Evolutionary conservation across 2,113 vertebrate genomes (phyloP), one percentile per base, ranked within the genome.

Genomic region (Chelonoidis abingdonii): DNA sequence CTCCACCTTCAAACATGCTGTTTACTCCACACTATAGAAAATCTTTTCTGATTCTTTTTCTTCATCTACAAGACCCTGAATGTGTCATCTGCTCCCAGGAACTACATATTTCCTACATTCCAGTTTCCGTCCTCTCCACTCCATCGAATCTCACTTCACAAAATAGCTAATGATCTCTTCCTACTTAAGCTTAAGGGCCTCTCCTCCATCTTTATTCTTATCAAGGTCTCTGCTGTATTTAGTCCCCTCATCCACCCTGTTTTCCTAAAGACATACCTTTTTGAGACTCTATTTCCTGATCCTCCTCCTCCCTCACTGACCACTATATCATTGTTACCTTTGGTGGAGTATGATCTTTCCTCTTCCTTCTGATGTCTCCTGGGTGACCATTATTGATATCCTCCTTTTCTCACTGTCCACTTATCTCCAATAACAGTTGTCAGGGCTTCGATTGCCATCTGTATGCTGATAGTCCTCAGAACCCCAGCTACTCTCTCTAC

Each of bases 181-280:
- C 83, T 53, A 62, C 16, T 56, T 8, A 6, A 44, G 8, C 3
- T 9, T 22, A 17, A 44, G 0, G 0, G 49, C 1, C 3, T 13
- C 12, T 89, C 29, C 49, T 50, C 59, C 85, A 13, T 38, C 41
- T 11, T 87, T 80, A 8, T 62, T 92, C 85, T 49, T 1, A 2
- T 62, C 35, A 3, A 82, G 88, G 87, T 84, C 14, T 19, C 9
- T 2, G 0, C 10, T 38, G 0, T 3, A 16, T 29, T 87, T 59
- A 93, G 87, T 31, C 3, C 29, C 12, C 47, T 25, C 16, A 47
- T 91, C 56, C 35, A 19, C 5, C 5, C 2, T 2, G 35, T 0
- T 57, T 41, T 59, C 10, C 52, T 52, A 6, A 86, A 82, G n/a
- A 50, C 1, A 5, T 17, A 1, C 7, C 0, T 27, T 89, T 86